Conservation (phyloP, 2,888 invertebrate species). For the Girardia tigrina region DNA sequence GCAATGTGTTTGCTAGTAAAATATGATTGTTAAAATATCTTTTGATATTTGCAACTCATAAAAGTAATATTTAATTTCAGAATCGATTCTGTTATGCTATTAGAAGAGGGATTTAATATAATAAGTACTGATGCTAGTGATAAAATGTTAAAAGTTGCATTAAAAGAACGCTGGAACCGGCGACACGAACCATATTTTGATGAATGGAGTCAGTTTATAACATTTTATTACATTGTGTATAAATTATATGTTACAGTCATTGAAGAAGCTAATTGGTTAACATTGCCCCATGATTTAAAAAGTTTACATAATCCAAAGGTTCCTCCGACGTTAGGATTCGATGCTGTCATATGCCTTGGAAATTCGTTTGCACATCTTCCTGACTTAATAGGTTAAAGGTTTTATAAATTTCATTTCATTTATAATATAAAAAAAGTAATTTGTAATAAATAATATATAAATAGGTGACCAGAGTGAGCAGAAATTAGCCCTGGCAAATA, state of each 20-base stretch:
- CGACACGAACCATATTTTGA: conserved; percentile 66
- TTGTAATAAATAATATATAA: not conserved
- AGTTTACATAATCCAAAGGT: conserved; percentile 51
- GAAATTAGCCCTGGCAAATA: conserved; percentile 60
- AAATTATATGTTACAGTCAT: conserved; percentile 57
- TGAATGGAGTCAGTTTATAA: conserved; percentile 62
- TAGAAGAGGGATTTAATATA: conserved; percentile 72
- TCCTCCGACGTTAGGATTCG: conserved; percentile 56
- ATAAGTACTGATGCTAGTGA: conserved; percentile 77
- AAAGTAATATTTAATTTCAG: no score
- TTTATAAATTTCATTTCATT: not conserved
- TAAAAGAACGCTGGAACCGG: conserved; percentile 70
- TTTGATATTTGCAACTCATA: no score
- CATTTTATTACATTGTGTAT: not conserved
- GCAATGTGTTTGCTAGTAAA: no score
- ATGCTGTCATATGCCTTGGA: conserved; percentile 74
- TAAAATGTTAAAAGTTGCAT: conserved; percentile 76
- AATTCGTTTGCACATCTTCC: conserved; percentile 79
- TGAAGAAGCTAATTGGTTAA: conserved; percentile 79
- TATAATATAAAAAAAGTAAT: not conserved
- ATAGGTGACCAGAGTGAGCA: conserved; percentile 38
- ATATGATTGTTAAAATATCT: no score
- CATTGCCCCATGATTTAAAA: conserved; percentile 62
- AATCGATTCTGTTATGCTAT: conserved; percentile 71
- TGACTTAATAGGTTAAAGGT: conserved; percentile 63